Evolutionary conservation across 2,797 vertebrate species (phyloP), one percentile per base, ranked within the genome.

Genomic region (Loriculus beryllinus): DNA sequence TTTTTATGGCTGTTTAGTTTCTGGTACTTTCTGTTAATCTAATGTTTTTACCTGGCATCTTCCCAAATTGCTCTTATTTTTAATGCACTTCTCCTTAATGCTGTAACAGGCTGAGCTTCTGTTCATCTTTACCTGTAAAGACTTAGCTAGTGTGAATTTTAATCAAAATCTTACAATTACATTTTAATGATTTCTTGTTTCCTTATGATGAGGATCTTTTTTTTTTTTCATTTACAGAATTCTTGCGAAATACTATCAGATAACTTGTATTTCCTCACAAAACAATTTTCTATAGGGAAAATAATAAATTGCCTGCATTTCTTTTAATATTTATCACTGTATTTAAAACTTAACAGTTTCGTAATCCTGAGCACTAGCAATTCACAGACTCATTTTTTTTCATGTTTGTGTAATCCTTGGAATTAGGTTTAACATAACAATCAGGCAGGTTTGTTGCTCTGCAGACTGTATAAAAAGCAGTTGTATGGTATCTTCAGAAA

Each of bases 1-100:
- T 20, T 76, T 75, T 90, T 86, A 93, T 81, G 83, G 26, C 42
- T 81, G 48, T 90, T 95, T 77, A 86, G n/a, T 70, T 92, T 83
- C 70, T 87, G 49, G 37, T 86, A 31, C n/a, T 80, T 86, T 79
- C 31, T 56, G n/a, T 52, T 88, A 72, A 69, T 88, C 57, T 62
- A 39, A 64, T 85, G 13, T 54, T 87, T 95, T 92, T 86, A 91
- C 33, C 51, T 92, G 86, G 54, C 71, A 35, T 74, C 42, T 52
- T 91, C 51, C 77, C 87, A 91, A 40, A 88, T 62, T 86, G 59
- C 35, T 88, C 23, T 39, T 86, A 28, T 80, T 89, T 93, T 90
- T 81, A 72, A 87, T 64, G 86, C 69, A 60, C 45, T 86, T 69
- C 33, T 88, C 19, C 49, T 77, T 82, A 82, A 69, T 88, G 43